Conservation (phyloP, 2,888 invertebrate species). For the Pollenia angustigena region DNA sequence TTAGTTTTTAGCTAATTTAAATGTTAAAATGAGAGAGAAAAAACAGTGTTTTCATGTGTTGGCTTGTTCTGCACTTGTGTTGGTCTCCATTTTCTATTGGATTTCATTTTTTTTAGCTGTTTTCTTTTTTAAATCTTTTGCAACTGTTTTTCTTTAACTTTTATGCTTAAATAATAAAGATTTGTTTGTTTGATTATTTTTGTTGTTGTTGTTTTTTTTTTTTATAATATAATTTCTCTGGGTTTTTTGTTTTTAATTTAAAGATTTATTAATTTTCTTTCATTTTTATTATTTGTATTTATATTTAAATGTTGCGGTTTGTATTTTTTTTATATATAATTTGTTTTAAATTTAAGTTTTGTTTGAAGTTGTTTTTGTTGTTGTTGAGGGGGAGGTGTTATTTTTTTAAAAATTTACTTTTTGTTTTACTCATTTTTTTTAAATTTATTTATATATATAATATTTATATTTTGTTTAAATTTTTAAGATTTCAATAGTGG, state of each 20-base stretch:
- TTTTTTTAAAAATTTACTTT: slow-evolving; percentile 57
- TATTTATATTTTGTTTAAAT: slow-evolving; percentile 75
- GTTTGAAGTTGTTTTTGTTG: slow-evolving; percentile 64
- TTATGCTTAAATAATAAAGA: slow-evolving; percentile 61
- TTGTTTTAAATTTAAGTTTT: slow-evolving; percentile 57
- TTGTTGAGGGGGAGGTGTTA: slow-evolving; percentile 66
- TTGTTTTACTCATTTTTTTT: slow-evolving; percentile 46
- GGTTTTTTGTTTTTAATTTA: slow-evolving; percentile 60
- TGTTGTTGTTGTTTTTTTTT: slow-evolving; percentile 52
- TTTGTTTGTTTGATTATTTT: slow-evolving; percentile 59
- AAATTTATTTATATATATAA: slow-evolving; percentile 68
- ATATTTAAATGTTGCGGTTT: slow-evolving; percentile 75
- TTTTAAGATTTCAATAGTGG: slow-evolving; percentile 74
- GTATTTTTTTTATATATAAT: slow-evolving; percentile 73
- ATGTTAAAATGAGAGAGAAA: slow-evolving; percentile 51
- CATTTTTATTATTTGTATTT: slow-evolving; percentile 75
- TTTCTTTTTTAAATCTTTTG: slow-evolving; percentile 10
- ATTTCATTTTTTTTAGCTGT: slow-evolving; percentile 18
- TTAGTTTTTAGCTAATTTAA: slow-evolving; percentile 62
- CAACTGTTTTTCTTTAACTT: slow-evolving; percentile 43
- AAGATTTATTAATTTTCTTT: slow-evolving; percentile 42
- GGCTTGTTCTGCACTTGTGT: slow-evolving; percentile 10
- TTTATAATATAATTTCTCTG: slow-evolving; percentile 65
- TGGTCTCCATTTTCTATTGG: slow-evolving; percentile 16
- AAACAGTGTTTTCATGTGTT: slow-evolving; percentile 22